These are phyloP conservation scores for Cynaeus angustus DNA, from an alignment of 2,888 invertebrate genomes.

Conservation along the genomic window DNA sequence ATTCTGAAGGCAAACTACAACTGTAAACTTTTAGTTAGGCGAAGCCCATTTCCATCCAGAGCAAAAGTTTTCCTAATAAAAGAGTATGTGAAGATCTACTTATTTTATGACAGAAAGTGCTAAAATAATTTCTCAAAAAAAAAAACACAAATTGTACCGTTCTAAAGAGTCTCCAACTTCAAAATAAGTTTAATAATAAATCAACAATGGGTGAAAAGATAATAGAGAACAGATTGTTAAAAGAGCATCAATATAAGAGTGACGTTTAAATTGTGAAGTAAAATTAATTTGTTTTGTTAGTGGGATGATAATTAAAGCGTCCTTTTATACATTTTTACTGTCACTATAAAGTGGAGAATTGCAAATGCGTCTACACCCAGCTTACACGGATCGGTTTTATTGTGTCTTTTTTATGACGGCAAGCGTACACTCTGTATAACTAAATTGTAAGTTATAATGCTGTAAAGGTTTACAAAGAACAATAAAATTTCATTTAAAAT, in stretches of 20 bases:
- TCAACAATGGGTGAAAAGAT: background rate
- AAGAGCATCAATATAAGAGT: background rate
- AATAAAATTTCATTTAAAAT: conserved; percentile 28
- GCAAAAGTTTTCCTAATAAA: conserved; percentile 23
- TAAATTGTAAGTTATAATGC: background rate
- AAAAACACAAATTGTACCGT: conserved; percentile 8
- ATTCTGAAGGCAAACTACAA: conserved; percentile 26
- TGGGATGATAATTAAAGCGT: background rate
- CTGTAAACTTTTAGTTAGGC: conserved; percentile 31
- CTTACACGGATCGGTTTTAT: conserved; percentile 3
- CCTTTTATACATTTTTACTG: background rate
- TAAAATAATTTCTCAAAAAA: conserved; percentile 21
- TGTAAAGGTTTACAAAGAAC: background rate
- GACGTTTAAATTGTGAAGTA: background rate
- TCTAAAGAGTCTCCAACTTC: conserved; percentile 12
- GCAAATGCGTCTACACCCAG: too few species aligned
- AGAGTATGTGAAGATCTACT: conserved; percentile 12
- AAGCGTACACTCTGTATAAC: conserved; percentile 3
- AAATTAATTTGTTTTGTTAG: background rate
- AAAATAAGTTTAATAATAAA: conserved; percentile 7
- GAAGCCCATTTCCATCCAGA: conserved; percentile 1
- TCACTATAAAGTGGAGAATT: background rate
- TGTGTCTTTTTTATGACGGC: conserved; percentile 7
- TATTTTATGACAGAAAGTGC: conserved; percentile 24
- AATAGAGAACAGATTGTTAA: background rate